Evolutionary conservation across 2,888 invertebrate genomes (phyloP), one percentile per base, ranked within the genome.

Genomic region (Megastigmus dorsalis): DNA sequence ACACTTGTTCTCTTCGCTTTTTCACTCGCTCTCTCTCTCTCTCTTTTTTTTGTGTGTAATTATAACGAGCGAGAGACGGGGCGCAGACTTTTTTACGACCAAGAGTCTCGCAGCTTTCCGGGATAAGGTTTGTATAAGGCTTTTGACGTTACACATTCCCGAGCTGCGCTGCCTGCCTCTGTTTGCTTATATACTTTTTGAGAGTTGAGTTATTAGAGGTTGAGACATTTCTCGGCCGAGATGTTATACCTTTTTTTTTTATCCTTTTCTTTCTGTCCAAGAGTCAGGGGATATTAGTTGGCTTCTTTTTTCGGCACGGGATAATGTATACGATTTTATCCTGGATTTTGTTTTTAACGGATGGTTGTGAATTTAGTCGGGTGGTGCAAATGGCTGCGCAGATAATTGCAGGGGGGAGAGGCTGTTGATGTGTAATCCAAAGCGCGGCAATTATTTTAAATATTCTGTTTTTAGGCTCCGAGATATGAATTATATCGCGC

Each of bases 191-290:
- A 30, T 15, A 70, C 52, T 70, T 70, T 62, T 60, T 62, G 54
- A 62, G 62, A 38, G 54, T 62, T 70, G 62, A 70, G 62, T 52
- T 62, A 54, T 70, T 70, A 70, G 50, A 54, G 69, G 13, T 38
- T 18, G 20, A 4, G 33, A 69, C 60, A 52, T 52, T 60, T 50
- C 41, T 41, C 15, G n/a, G n/a, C n/a, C 57, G 36, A 38, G 38
- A 5, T 18, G 10, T 20, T 54, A 4, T 28, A 13, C 52, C 33
- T 54, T 15, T 15, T 9, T 54, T 54, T 54, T 18, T 54, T 54
- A 15, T 33, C 28, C 48, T 36, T 15, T 23, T n/a, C 28, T 52
- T 50, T 52, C 20, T 52, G 36, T 33, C 23, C 9, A 15, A 7
- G 30, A 36, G n/a, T 7, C 9, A 38, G 13, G n/a, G n/a, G 38